Conservation (phyloP, 1,140 invertebrate species). For the Neodiprion lecontei region DNA sequence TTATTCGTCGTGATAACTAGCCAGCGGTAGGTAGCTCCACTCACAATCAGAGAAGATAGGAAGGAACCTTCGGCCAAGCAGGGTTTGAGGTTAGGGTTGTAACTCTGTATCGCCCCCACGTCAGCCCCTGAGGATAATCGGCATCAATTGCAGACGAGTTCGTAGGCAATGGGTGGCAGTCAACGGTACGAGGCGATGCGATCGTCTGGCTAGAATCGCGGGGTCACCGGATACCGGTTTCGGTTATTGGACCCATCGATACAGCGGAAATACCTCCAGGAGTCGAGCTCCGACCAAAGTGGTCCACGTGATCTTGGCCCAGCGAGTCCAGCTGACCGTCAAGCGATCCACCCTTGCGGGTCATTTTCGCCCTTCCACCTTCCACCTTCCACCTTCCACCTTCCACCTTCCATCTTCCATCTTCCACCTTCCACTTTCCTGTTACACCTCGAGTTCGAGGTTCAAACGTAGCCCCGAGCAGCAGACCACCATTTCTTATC, state of each 20-base stretch:
- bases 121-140: not conserved
- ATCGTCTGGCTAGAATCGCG: no score
- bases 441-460: not conserved
- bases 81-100: not conserved
- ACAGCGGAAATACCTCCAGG: not conserved
- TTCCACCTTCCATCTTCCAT: not conserved
- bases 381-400: slow-evolving; percentile 2
- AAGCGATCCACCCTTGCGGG: not conserved
- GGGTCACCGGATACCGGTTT: no score
- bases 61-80: not conserved
- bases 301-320: no score
- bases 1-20: not conserved
- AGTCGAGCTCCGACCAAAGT: not conserved
- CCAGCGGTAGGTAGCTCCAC: not conserved
- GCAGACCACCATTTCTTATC: not conserved
- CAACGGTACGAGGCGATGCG: no score
- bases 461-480: not conserved
- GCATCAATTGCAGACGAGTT: not conserved
- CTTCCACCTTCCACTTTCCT: not conserved
- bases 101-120: slow-evolving; percentile 1
- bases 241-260: not conserved
- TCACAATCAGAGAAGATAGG: not conserved
- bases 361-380: not conserved
- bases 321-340: no score
- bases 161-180: no score